These are phyloP conservation scores for Chaetophractus vellerosus DNA, from an alignment of 2,797 vertebrate species.

Conservation along the genomic window DNA sequence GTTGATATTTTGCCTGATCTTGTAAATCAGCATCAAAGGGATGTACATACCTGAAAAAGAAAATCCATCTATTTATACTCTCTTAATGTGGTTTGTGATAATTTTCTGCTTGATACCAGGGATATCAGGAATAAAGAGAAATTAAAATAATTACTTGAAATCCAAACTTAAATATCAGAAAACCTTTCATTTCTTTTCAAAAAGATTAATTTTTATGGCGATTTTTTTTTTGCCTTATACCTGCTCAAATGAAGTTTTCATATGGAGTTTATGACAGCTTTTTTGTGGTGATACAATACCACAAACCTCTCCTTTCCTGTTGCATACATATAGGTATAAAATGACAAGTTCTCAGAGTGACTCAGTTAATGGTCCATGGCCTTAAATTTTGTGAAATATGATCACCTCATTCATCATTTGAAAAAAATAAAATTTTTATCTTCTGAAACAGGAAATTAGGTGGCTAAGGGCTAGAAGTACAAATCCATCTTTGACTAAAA, in stretches of 20 bases:
- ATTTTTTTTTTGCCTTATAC: neutral
- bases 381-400: constrained; percentile 87
- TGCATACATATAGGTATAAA: constrained; percentile 37
- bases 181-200: neutral
- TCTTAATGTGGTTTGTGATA: neutral
- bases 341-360: constrained; percentile 78
- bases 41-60: neutral
- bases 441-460: constrained; percentile 86
- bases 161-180: neutral
- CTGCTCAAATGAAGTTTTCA: constrained; percentile 13
- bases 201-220: neutral
- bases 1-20: neutral
- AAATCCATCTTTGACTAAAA: constrained; percentile 80
- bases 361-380: constrained; percentile 87
- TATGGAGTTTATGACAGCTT: neutral
- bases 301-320: constrained; percentile 30
- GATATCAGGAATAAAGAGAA: constrained; percentile 7
- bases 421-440: constrained; percentile 85
- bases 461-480: constrained; percentile 79
- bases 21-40: neutral
- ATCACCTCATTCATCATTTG: constrained; percentile 89
- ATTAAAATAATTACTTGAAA: neutral
- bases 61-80: neutral
- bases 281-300: constrained; percentile 23
- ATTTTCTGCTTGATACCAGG: neutral